Percentiles rank a stretch among this genome's conserved stretches.
Evolutionary conservation across 2,113 vertebrate species (phyloP).

Genomic region (Bos indicus): DNA sequence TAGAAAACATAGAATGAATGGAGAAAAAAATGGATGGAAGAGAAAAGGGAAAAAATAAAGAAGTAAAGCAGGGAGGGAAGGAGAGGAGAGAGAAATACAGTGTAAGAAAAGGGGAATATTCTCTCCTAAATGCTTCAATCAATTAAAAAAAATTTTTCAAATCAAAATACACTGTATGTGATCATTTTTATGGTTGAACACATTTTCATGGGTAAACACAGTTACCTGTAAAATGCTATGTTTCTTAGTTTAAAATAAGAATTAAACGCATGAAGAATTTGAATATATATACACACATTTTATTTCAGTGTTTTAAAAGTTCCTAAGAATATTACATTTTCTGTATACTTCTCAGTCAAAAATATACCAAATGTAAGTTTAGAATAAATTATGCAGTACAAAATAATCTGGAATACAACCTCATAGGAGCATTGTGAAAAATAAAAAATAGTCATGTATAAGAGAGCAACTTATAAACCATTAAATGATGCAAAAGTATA

Average conservation of each 20-base stretch:
- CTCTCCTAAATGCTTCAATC: neutral
- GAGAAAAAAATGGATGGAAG: neutral
- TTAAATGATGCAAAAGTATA: neutral
- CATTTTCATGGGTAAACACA: neutral
- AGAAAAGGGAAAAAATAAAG: neutral
- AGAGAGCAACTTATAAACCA: neutral
- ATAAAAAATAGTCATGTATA: neutral
- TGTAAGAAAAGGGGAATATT: neutral
- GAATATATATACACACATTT: neutral
- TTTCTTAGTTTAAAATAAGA: neutral
- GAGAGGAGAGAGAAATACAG: neutral
- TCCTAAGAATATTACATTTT: neutral
- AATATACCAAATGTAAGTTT: neutral
- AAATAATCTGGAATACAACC: neutral
- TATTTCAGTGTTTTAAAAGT: neutral
- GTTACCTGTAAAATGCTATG: neutral
- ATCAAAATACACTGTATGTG: neutral
- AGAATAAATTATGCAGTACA: neutral
- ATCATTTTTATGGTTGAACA: neutral
- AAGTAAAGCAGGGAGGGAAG: neutral
- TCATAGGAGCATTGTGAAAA: neutral
- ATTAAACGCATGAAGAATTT: neutral
- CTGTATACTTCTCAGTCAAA: neutral
- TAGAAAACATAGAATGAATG: neutral
- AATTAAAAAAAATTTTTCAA: neutral